Percentiles rank a stretch among this genome's conserved stretches.
Conservation (phyloP, 1,140 invertebrate species). For the Lordiphosa stackelbergi region DNA sequence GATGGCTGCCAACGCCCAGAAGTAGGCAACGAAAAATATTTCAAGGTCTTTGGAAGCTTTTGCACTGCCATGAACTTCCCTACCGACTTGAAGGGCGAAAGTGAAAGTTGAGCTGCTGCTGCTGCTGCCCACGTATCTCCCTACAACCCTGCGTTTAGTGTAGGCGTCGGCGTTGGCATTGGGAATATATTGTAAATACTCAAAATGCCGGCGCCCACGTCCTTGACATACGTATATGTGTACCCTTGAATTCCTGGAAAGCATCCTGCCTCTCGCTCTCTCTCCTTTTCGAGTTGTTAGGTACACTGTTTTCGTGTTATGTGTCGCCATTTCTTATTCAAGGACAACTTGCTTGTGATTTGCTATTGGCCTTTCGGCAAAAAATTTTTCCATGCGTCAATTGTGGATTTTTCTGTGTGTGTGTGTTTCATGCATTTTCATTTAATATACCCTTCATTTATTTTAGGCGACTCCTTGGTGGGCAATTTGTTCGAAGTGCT, state of each 20-base stretch:
- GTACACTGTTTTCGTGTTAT: constrained; percentile 32
- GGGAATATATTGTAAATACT: constrained; percentile 52
- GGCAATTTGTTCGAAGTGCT: too few relatives aligned
- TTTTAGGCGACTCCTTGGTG: too few relatives aligned
- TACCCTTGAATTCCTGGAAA: constrained; percentile 28
- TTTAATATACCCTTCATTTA: constrained; percentile 2
- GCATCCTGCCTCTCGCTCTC: constrained; percentile 3
- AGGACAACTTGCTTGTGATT: constrained; percentile 4
- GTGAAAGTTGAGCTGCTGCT: constrained; percentile 31
- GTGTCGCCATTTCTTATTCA: constrained; percentile 25
- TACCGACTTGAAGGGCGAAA: constrained; percentile 22
- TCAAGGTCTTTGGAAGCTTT: constrained; percentile 48
- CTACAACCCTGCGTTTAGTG: constrained; percentile 22
- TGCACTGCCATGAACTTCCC: constrained; percentile 61
- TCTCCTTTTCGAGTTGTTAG: constrained; percentile 8
- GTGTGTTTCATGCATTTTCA: constrained; percentile 6
- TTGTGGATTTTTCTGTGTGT: constrained; percentile 28
- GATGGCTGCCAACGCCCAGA: constrained; percentile 45
- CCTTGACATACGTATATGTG: constrained; percentile 49
- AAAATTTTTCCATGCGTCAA: constrained; percentile 46
- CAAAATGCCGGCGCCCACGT: constrained; percentile 57
- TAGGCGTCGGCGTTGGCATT: constrained; percentile 2
- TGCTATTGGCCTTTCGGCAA: background rate
- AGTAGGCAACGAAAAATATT: constrained; percentile 34
- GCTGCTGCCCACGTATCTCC: constrained; percentile 25